Conservation (phyloP, 2,113 vertebrate genomes). For the Ahaetulla prasina region DNA sequence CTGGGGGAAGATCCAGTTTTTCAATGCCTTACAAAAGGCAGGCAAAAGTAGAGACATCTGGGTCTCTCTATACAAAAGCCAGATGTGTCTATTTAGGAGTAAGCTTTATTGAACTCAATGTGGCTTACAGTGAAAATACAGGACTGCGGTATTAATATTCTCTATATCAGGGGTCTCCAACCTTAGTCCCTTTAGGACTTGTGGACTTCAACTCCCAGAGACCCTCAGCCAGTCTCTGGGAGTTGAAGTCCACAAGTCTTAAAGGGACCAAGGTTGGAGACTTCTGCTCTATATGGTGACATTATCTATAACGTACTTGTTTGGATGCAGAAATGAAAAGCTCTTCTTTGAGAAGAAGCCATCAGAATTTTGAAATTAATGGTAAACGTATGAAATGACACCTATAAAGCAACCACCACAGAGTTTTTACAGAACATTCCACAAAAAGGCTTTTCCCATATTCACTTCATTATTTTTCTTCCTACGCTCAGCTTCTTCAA, state of each 20-base stretch:
- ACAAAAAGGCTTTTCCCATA: conserved; percentile 18
- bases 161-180: too few species aligned
- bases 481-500: conserved; percentile 36
- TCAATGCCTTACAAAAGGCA: not conserved
- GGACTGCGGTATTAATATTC: not conserved
- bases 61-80: not conserved
- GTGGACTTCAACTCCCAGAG: too few species aligned
- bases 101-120: not conserved
- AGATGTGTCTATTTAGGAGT: not conserved
- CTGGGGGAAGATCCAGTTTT: not conserved
- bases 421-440: conserved; percentile 39
- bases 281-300: too few species aligned
- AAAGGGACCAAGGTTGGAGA: too few species aligned
- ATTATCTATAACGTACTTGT: conserved; percentile 49
- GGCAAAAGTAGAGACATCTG: not conserved
- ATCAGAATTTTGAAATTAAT: conserved; percentile 32
- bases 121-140: not conserved
- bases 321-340: conserved; percentile 37
- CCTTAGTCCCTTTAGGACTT: too few species aligned
- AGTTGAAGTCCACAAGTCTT: too few species aligned
- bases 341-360: conserved; percentile 9
- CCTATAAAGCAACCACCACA: conserved; percentile 20
- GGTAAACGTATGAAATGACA: conserved; percentile 39
- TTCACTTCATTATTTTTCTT: conserved; percentile 48
- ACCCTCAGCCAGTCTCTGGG: too few species aligned